Evolutionary conservation across 2,797 vertebrate genomes (phyloP).

Genomic region (Danionella dracula): DNA sequence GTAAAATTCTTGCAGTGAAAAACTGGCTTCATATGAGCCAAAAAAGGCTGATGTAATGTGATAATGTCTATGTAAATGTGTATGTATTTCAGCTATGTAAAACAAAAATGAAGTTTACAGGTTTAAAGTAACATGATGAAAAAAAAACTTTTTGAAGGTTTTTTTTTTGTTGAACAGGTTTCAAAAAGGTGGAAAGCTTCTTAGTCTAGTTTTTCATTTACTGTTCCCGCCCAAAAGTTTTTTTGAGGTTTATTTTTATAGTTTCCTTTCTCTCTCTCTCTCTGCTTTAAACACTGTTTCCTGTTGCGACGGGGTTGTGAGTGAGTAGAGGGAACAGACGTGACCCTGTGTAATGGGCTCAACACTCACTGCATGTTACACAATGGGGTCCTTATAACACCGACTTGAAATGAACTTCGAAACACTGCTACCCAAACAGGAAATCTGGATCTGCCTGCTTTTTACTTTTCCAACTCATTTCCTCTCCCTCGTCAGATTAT

Average conservation of each 20-base stretch:
- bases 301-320: constrained; percentile 56
- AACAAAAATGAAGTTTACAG: too few relatives aligned
- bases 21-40: too few relatives aligned
- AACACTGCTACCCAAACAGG: constrained; percentile 70
- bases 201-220: constrained; percentile 73
- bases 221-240: constrained; percentile 66
- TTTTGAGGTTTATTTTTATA: constrained; percentile 77
- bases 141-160: too few relatives aligned
- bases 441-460: constrained; percentile 71
- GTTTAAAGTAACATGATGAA: too few relatives aligned
- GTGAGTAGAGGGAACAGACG: constrained; percentile 58
- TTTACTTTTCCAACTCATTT: constrained; percentile 78
- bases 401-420: constrained; percentile 55
- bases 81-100: too few relatives aligned
- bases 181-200: constrained; percentile 58
- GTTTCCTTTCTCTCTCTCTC: constrained; percentile 71
- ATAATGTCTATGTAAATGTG: too few relatives aligned
- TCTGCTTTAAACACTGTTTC: constrained; percentile 62
- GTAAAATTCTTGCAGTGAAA: too few relatives aligned
- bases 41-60: too few relatives aligned
- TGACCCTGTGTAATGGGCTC: constrained; percentile 58
- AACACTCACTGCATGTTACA: constrained; percentile 59
- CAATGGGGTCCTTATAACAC: constrained; percentile 77
- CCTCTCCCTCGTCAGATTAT: constrained; percentile 71
- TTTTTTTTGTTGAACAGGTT: constrained; percentile 2